phyloP scores from a whole-genome alignment of 2,797 vertebrate genomes.

The Acomys russatus region DNA sequence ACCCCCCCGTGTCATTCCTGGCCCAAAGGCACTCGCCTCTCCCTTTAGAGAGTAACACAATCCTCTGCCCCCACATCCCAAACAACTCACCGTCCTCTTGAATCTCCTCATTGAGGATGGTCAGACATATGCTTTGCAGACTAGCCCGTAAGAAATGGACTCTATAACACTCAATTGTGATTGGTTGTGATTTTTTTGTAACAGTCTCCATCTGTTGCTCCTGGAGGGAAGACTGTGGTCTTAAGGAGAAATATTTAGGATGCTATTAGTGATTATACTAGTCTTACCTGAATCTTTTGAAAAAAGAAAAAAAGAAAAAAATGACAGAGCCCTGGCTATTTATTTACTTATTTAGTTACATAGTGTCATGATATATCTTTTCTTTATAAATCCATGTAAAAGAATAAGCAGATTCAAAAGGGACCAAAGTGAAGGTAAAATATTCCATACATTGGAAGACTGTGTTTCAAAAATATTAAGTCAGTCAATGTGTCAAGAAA shows the following conservation, averaged over 20 bases:
- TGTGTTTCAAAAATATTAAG: conserved; percentile 19
- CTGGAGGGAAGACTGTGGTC: too few species aligned
- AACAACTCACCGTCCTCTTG: neutral
- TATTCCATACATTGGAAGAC: neutral
- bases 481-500: conserved; percentile 61
- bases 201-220: neutral
- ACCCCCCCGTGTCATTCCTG: neutral
- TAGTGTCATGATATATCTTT: conserved; percentile 63
- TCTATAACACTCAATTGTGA: neutral
- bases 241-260: neutral
- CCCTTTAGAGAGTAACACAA: neutral
- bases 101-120: neutral
- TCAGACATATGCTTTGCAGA: neutral
- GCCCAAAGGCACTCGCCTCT: neutral
- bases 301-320: neutral
- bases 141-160: too few species aligned
- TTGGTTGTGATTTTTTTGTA: neutral
- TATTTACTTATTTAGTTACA: neutral
- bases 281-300: neutral
- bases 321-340: conserved; percentile 38
- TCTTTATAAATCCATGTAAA: conserved; percentile 73
- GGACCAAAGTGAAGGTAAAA: conserved; percentile 58
- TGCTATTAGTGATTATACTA: neutral
- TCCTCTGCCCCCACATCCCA: neutral
- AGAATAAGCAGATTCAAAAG: conserved; percentile 27